Evolutionary conservation across 2,888 invertebrate genomes (phyloP).

Genomic region (Scaptomyza flava): DNA sequence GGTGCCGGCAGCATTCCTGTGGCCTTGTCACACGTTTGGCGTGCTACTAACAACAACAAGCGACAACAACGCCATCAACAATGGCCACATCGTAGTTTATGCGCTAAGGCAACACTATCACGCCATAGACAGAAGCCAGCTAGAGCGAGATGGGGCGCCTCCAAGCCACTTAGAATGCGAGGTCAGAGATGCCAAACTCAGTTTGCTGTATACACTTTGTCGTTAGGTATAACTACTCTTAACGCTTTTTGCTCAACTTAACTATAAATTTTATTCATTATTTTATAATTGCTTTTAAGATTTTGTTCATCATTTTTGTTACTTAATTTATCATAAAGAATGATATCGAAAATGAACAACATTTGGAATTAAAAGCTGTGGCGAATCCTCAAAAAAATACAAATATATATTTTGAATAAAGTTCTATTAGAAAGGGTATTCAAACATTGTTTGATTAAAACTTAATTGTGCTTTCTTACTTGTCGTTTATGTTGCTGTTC

Average conservation of each 20-base stretch:
- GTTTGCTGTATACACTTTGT: slow-evolving; percentile 39
- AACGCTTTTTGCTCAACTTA: no score
- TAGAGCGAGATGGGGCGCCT: slow-evolving; percentile 18
- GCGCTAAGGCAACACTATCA: slow-evolving; percentile 69
- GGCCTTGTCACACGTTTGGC: slow-evolving; percentile 73
- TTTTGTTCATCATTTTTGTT: no score
- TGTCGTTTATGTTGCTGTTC: slow-evolving; percentile 27
- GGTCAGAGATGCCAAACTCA: slow-evolving; percentile 33
- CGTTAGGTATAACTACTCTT: no score
- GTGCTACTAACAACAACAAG: slow-evolving; percentile 57
- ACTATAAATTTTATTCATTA: no score
- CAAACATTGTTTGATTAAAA: not conserved
- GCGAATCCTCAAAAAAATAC: no score
- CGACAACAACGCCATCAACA: slow-evolving; percentile 36
- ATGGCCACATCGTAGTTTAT: slow-evolving; percentile 67
- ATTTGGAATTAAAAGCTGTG: no score
- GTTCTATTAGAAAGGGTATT: not conserved
- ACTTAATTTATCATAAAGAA: no score
- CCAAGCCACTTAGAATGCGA: not conserved
- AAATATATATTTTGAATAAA: no score
- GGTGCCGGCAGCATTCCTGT: slow-evolving; percentile 64
- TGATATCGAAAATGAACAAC: no score
- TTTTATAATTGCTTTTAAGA: not conserved
- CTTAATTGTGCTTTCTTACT: not conserved
- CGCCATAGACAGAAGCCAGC: slow-evolving; percentile 36